Conservation (phyloP, 2,113 vertebrate genomes). For the Scomber japonicus region DNA sequence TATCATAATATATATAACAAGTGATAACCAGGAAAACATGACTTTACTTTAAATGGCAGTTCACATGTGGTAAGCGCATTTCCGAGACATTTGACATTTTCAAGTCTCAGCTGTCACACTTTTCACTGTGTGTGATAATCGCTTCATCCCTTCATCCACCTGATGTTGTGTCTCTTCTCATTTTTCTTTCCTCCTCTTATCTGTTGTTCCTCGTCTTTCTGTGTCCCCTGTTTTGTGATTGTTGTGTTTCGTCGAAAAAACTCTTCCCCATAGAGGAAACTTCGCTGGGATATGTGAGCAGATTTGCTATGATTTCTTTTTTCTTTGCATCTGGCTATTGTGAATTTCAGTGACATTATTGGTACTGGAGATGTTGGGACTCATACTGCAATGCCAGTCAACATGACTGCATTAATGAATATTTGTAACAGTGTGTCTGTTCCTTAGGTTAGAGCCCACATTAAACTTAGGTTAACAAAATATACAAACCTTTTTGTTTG, state of each 20-base stretch:
- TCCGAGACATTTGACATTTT: slow-evolving; percentile 25
- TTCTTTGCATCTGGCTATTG: slow-evolving; percentile 76
- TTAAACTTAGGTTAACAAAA: slow-evolving; percentile 22
- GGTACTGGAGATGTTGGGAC: slow-evolving; percentile 34
- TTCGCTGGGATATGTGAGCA: slow-evolving; percentile 99
- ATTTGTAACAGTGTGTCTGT: slow-evolving; percentile 39
- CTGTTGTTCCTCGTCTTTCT: slow-evolving; percentile 75
- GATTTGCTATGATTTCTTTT: slow-evolving; percentile 81
- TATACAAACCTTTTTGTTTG: slow-evolving; percentile 6
- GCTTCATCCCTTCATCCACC: slow-evolving; percentile 68
- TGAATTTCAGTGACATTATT: slow-evolving; percentile 59
- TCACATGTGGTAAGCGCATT: not conserved
- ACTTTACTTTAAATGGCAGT: not conserved
- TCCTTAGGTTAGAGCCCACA: slow-evolving; percentile 35
- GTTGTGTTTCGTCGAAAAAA: slow-evolving; percentile 81
- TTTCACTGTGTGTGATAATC: slow-evolving; percentile 64
- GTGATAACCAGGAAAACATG: not conserved
- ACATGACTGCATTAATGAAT: slow-evolving; percentile 45
- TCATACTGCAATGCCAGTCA: slow-evolving; percentile 7
- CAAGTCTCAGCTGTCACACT: slow-evolving; percentile 73
- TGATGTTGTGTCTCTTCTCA: slow-evolving; percentile 78
- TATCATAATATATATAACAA: not conserved
- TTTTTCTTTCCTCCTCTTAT: slow-evolving; percentile 75
- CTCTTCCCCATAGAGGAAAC: slow-evolving; percentile 94
- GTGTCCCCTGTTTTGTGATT: slow-evolving; percentile 70